Evolutionary conservation across 2,888 invertebrate genomes (phyloP).

Genomic region (Drosophila rubida): DNA sequence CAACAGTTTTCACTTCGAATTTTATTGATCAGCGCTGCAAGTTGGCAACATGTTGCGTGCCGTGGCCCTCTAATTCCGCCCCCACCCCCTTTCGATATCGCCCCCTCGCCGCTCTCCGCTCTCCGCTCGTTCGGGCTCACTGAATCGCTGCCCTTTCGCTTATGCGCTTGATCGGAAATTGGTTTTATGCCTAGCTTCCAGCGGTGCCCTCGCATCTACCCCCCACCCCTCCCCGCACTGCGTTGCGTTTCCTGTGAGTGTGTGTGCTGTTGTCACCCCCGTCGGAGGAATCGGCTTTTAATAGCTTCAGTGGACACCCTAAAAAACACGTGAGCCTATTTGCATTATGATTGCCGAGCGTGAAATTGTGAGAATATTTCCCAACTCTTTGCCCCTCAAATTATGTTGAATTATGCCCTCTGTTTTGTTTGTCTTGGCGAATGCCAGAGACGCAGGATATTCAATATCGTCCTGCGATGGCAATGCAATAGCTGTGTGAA

Average conservation of each 20-base stretch:
- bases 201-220: slow-evolving; percentile 42
- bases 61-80: slow-evolving; percentile 39
- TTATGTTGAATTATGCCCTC: slow-evolving; percentile 63
- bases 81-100: background rate
- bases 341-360: slow-evolving; percentile 72
- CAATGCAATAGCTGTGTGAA: slow-evolving; percentile 77
- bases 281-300: slow-evolving; percentile 47
- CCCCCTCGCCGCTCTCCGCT: background rate
- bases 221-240: slow-evolving; percentile 18
- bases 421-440: slow-evolving; percentile 45
- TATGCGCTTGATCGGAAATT: slow-evolving; percentile 81
- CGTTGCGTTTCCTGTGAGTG: slow-evolving; percentile 62
- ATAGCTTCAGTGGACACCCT: slow-evolving; percentile 78
- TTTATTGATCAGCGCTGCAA: slow-evolving; percentile 65
- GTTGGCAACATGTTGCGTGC: slow-evolving; percentile 73
- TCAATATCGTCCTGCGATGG: slow-evolving; percentile 57
- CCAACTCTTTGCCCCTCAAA: slow-evolving; percentile 47
- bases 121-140: slow-evolving; percentile 50
- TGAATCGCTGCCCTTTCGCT: slow-evolving; percentile 53
- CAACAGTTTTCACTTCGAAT: slow-evolving; percentile 81
- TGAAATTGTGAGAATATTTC: slow-evolving; percentile 75
- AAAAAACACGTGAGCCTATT: slow-evolving; percentile 20
- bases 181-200: slow-evolving; percentile 73
- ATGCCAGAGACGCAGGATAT: slow-evolving; percentile 48
- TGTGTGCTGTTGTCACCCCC: slow-evolving; percentile 49